Percentiles rank a stretch among this genome's conserved stretches.
These are phyloP conservation scores for Prolemur simus DNA, from an alignment of 2,113 vertebrate genomes.

Conservation along the genomic window DNA sequence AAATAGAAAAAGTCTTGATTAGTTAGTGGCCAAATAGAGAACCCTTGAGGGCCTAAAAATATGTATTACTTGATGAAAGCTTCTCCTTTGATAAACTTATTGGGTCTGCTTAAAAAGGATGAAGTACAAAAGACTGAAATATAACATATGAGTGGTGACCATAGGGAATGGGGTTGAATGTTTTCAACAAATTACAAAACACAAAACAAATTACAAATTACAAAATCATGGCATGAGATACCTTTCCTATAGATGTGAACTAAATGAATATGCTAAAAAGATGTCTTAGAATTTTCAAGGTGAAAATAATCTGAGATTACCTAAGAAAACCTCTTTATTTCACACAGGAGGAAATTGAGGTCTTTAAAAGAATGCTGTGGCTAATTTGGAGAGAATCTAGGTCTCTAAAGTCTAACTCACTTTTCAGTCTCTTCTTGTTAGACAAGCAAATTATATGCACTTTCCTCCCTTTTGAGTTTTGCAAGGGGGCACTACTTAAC, in stretches of 20 bases:
- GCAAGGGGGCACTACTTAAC: conserved; percentile 66
- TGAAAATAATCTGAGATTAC: not conserved
- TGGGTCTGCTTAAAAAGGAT: not conserved
- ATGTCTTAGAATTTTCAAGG: not conserved
- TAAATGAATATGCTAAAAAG: not conserved
- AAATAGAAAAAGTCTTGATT: conserved; percentile 29
- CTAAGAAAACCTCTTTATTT: not conserved
- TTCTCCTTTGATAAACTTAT: not conserved
- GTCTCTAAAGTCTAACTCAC: not conserved
- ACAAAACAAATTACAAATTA: too few species aligned
- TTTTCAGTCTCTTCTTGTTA: conserved; percentile 41
- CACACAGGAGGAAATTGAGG: not conserved
- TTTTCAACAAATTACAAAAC: not conserved
- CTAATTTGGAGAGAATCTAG: not conserved
- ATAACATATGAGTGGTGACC: not conserved
- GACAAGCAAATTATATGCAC: conserved; percentile 48
- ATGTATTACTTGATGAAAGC: not conserved
- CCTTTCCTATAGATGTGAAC: not conserved
- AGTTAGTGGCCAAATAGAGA: not conserved
- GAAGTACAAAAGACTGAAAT: not conserved
- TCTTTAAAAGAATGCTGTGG: not conserved
- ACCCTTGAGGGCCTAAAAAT: conserved; percentile 2
- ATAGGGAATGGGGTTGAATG: not conserved
- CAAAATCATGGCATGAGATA: not conserved
- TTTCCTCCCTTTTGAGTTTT: conserved; percentile 54